Evolutionary conservation across 2,888 invertebrate species (phyloP).

Genomic region (Trichopria drosophilae): DNA sequence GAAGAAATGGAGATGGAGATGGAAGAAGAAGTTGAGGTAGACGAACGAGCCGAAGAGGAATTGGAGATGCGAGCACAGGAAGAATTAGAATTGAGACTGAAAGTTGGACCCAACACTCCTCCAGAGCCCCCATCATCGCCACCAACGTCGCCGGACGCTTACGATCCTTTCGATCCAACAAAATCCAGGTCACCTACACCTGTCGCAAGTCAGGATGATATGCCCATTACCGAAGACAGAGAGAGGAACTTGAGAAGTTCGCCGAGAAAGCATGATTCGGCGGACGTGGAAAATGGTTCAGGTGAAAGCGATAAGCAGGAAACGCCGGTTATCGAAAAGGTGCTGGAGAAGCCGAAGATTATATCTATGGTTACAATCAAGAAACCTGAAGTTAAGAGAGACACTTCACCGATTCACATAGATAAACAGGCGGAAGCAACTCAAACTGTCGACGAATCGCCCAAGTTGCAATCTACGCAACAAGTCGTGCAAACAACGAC

Average conservation of each 20-base stretch:
- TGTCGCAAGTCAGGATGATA: slow-evolving; percentile 41
- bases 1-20: slow-evolving; percentile 60
- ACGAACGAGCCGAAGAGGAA: slow-evolving; percentile 54
- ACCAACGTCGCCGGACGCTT: slow-evolving; percentile 77
- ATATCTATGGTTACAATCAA: slow-evolving; percentile 57
- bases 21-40: slow-evolving; percentile 55
- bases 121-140: slow-evolving; percentile 70
- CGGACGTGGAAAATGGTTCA: slow-evolving; percentile 34
- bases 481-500: slow-evolving; percentile 41
- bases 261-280: slow-evolving; percentile 45
- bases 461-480: slow-evolving; percentile 37
- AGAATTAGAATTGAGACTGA: slow-evolving; percentile 51
- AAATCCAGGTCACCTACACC: slow-evolving; percentile 74
- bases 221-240: slow-evolving; percentile 40
- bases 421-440: neutral
- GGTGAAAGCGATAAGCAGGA: too few relatives aligned
- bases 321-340: too few relatives aligned
- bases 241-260: slow-evolving; percentile 49
- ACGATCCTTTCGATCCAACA: slow-evolving; percentile 90
- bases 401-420: slow-evolving; percentile 36
- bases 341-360: slow-evolving; percentile 54
- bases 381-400: slow-evolving; percentile 48
- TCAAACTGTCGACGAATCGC: neutral
- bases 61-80: slow-evolving; percentile 55
- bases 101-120: slow-evolving; percentile 72